phyloP scores from a whole-genome alignment of 2,888 invertebrate genomes.

The Heliconius hortense region DNA sequence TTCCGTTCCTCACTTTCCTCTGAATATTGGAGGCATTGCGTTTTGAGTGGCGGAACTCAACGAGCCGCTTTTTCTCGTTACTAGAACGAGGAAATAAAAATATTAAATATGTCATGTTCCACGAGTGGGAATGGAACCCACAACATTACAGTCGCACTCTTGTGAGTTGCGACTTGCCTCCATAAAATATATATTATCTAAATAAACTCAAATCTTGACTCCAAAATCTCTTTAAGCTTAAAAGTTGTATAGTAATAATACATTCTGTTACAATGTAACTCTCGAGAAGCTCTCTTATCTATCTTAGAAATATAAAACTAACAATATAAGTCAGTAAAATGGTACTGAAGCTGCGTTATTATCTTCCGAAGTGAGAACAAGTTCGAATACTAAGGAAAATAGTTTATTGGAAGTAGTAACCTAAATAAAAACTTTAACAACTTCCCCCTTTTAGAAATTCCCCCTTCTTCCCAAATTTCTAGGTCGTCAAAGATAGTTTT shows the following conservation, averaged over 20 bases:
- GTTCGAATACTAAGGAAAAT: background rate
- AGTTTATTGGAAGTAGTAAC: background rate
- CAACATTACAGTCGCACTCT: too few relatives aligned
- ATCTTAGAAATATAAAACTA: constrained; percentile 3
- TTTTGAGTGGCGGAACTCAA: too few relatives aligned
- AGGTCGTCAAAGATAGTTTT: too few relatives aligned
- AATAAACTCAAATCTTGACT: background rate
- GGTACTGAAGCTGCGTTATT: background rate
- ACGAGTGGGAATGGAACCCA: too few relatives aligned
- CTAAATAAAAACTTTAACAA: background rate
- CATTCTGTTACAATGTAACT: constrained; percentile 2
- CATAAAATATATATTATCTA: background rate
- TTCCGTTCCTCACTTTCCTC: background rate
- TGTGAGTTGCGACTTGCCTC: too few relatives aligned
- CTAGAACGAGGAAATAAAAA: background rate
- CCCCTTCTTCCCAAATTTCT: too few relatives aligned
- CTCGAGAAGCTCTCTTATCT: constrained; percentile 3
- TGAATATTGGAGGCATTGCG: background rate
- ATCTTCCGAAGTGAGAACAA: background rate
- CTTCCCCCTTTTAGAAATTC: background rate
- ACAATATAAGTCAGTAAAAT: constrained; percentile 2
- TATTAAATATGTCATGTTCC: background rate
- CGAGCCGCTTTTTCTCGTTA: too few relatives aligned
- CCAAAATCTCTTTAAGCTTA: background rate
- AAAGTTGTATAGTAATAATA: background rate